Percentiles rank a stretch among this genome's conserved stretches.
Conservation (phyloP, 2,888 invertebrate genomes). For the Dynastes grantii region DNA sequence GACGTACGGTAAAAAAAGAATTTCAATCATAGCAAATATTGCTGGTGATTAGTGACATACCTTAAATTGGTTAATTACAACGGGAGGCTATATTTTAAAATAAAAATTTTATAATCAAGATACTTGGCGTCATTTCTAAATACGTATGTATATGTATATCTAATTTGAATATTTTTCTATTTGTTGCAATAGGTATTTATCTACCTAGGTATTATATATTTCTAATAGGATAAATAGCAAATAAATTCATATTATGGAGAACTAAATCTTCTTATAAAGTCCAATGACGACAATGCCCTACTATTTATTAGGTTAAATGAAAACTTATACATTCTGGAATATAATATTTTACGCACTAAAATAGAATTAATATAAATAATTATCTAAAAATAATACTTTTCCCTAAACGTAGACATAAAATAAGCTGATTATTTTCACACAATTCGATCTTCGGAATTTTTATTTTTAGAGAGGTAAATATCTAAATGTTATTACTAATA, state of each 20-base stretch:
- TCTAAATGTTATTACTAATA: constrained; percentile 2
- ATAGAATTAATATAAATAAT: constrained; percentile 21
- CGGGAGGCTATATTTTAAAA: constrained; percentile 30
- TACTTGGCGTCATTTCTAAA: constrained; percentile 34
- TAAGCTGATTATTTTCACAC: constrained; percentile 7
- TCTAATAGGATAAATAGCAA: too few relatives aligned
- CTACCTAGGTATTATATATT: too few relatives aligned
- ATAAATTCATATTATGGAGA: too few relatives aligned
- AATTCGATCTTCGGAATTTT: constrained; percentile 18
- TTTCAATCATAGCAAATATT: constrained; percentile 43
- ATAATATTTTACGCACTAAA: background rate
- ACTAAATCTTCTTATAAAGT: too few relatives aligned
- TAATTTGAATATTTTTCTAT: constrained; percentile 42
- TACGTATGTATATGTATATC: constrained; percentile 16
- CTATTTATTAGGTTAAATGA: constrained; percentile 1
- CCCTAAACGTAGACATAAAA: constrained; percentile 2
- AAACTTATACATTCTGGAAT: constrained; percentile 2
- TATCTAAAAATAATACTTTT: constrained; percentile 3
- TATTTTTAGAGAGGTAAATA: constrained; percentile 12
- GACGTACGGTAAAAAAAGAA: constrained; percentile 22
- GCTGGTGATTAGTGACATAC: constrained; percentile 38
- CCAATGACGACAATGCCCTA: background rate
- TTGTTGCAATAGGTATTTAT: constrained; percentile 44
- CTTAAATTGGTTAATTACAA: constrained; percentile 41
- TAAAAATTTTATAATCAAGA: constrained; percentile 44